A percentile compares a stretch with the other conserved stretches of the same genome.
Conservation (phyloP, 2,888 invertebrate genomes). For the Nomada ruficornis region DNA sequence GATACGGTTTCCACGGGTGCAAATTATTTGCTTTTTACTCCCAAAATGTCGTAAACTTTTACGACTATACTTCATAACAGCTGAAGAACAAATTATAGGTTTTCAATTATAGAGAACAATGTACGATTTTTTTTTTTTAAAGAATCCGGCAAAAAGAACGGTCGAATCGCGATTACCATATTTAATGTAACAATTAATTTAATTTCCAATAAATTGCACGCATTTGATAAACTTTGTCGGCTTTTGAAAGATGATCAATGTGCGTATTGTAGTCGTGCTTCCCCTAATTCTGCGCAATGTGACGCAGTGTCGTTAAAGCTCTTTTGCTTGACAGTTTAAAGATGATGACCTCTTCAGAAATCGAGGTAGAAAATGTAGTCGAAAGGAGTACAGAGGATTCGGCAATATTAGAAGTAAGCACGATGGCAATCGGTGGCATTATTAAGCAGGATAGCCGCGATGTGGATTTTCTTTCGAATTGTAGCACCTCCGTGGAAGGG, state of each 20-base stretch:
- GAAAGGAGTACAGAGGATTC: slow-evolving; percentile 73
- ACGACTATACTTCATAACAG: slow-evolving; percentile 25
- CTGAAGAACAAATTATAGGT: slow-evolving; percentile 31
- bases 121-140: slow-evolving; percentile 1
- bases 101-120: slow-evolving; percentile 37
- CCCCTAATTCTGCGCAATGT: slow-evolving; percentile 40
- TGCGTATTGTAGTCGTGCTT: slow-evolving; percentile 19
- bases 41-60: slow-evolving; percentile 17
- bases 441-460: slow-evolving; percentile 78
- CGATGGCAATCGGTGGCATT: slow-evolving; percentile 75
- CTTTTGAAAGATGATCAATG: slow-evolving; percentile 58
- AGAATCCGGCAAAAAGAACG: slow-evolving; percentile 4
- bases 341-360: slow-evolving; percentile 81
- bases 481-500: slow-evolving; percentile 82
- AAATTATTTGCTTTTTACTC: slow-evolving; percentile 58
- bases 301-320: slow-evolving; percentile 33
- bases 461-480: slow-evolving; percentile 80
- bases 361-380: slow-evolving; percentile 73
- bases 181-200: neutral
- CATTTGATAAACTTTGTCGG: neutral
- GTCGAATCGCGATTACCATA: neutral
- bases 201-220: neutral
- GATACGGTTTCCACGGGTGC: slow-evolving; percentile 72
- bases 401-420: slow-evolving; percentile 81
- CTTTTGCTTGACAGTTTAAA: slow-evolving; percentile 53